Percentiles rank a stretch among this genome's conserved stretches.
phyloP scores from a whole-genome alignment of 2,888 invertebrate species.

The Eretmocerus hayati region DNA sequence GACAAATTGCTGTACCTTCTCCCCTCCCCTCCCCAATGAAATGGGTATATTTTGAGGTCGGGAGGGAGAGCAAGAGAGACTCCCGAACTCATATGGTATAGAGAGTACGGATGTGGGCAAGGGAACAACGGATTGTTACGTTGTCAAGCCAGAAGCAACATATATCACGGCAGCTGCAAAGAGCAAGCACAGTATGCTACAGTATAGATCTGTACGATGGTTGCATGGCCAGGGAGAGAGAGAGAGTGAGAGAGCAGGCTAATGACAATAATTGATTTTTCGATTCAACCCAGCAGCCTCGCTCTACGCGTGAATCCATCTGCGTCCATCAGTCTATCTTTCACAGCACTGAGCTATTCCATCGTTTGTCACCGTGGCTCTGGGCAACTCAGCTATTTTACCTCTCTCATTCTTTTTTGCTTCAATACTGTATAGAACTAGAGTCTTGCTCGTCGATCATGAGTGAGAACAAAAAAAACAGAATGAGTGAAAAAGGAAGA shows the following conservation, averaged over 20 bases:
- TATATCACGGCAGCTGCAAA: slow-evolving; percentile 38
- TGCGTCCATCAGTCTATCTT: too few relatives aligned
- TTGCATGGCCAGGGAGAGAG: background rate
- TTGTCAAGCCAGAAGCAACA: slow-evolving; percentile 32
- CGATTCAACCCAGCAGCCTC: too few relatives aligned
- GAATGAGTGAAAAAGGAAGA: background rate
- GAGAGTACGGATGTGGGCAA: slow-evolving; percentile 13
- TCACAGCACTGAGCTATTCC: slow-evolving; percentile 1
- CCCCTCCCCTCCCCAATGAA: slow-evolving; percentile 39
- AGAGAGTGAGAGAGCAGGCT: slow-evolving; percentile 28
- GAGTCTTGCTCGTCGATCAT: background rate
- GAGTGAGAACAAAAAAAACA: background rate
- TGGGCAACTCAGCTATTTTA: slow-evolving; percentile 4
- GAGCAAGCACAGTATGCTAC: too few relatives aligned
- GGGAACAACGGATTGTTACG: slow-evolving; percentile 40
- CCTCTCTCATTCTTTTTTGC: background rate
- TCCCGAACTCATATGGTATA: slow-evolving; percentile 2
- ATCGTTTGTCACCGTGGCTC: slow-evolving; percentile 13
- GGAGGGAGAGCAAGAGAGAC: slow-evolving; percentile 15
- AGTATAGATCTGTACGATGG: too few relatives aligned
- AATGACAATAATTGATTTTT: slow-evolving; percentile 45
- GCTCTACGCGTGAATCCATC: too few relatives aligned
- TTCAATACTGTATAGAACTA: too few relatives aligned
- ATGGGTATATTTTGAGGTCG: slow-evolving; percentile 41
- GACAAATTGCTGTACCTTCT: slow-evolving; percentile 47